Conservation (phyloP, 1,140 invertebrate species). For the Drosophila bocqueti region DNA sequence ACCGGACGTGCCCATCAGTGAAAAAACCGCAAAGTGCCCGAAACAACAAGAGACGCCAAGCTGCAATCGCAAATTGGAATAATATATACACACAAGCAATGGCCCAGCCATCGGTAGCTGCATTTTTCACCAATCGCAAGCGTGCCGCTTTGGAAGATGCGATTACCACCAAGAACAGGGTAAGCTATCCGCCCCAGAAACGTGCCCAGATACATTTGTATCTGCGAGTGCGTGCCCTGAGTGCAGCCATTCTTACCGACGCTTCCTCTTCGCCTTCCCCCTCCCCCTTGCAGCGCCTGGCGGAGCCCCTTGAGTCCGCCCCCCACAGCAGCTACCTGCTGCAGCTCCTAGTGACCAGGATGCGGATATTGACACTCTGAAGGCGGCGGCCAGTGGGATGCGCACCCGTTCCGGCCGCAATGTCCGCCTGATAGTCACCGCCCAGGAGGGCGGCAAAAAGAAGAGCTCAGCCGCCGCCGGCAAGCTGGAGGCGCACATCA, state of each 20-base stretch:
- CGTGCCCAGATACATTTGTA: constrained; percentile 46
- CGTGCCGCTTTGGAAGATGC: constrained; percentile 88
- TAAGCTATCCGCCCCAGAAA: constrained; percentile 75
- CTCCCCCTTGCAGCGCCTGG: constrained; percentile 55
- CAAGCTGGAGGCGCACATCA: constrained; percentile 62
- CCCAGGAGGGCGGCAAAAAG: constrained; percentile 43
- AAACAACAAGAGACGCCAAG: constrained; percentile 31
- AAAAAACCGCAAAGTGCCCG: constrained; percentile 21
- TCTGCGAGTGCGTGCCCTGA: constrained; percentile 22
- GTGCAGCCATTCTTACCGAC: constrained; percentile 51
- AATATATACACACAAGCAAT: constrained; percentile 82
- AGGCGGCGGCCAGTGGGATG: constrained; percentile 56
- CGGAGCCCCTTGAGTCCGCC: constrained; percentile 53
- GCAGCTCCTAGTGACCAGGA: constrained; percentile 45
- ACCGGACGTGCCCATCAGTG: constrained; percentile 57
- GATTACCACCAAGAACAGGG: constrained; percentile 87
- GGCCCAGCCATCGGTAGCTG: constrained; percentile 90
- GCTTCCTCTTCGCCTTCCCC: not conserved
- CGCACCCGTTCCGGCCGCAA: constrained; percentile 75
- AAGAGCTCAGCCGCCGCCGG: constrained; percentile 49
- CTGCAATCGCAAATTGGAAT: constrained; percentile 34
- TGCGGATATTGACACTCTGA: constrained; percentile 69
- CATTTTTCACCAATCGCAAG: constrained; percentile 90
- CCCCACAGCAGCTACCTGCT: constrained; percentile 16
- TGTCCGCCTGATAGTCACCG: constrained; percentile 68